Evolutionary conservation across 2,113 vertebrate genomes (phyloP).

Genomic region (Triplophysa dalaica): DNA sequence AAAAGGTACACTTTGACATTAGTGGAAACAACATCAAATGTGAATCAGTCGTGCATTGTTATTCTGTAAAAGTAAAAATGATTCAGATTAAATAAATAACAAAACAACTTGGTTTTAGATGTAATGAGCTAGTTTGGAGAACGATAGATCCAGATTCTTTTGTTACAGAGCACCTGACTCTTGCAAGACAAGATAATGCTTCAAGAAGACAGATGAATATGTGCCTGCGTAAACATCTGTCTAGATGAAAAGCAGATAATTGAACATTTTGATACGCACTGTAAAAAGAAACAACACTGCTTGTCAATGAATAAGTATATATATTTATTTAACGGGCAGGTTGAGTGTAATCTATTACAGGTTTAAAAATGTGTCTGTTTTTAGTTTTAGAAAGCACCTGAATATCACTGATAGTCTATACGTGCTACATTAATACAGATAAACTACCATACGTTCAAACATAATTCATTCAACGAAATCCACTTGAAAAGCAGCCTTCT

Average conservation of each 20-base stretch:
- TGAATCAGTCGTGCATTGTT: background rate
- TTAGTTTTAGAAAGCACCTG: background rate
- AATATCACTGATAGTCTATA: conserved; percentile 8
- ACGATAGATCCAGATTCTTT: background rate
- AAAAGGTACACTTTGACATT: background rate
- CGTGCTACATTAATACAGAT: conserved; percentile 25
- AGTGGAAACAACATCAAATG: background rate
- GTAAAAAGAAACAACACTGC: background rate
- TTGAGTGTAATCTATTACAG: background rate
- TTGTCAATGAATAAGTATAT: background rate
- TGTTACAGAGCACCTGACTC: background rate
- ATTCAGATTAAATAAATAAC: background rate
- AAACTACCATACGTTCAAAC: conserved; percentile 2
- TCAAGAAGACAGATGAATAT: conserved; percentile 36
- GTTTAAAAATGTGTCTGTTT: background rate
- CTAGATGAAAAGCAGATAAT: conserved; percentile 8
- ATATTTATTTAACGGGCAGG: too few species aligned
- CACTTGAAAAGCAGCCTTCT: background rate
- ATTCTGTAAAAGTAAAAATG: background rate
- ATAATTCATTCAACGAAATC: conserved; percentile 24
- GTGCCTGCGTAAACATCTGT: conserved; percentile 28
- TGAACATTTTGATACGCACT: background rate
- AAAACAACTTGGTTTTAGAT: background rate
- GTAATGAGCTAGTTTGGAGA: background rate
- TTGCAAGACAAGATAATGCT: conserved; percentile 45